Conservation (phyloP, 2,888 invertebrate species). For the Perizoma flavofasciatum region DNA sequence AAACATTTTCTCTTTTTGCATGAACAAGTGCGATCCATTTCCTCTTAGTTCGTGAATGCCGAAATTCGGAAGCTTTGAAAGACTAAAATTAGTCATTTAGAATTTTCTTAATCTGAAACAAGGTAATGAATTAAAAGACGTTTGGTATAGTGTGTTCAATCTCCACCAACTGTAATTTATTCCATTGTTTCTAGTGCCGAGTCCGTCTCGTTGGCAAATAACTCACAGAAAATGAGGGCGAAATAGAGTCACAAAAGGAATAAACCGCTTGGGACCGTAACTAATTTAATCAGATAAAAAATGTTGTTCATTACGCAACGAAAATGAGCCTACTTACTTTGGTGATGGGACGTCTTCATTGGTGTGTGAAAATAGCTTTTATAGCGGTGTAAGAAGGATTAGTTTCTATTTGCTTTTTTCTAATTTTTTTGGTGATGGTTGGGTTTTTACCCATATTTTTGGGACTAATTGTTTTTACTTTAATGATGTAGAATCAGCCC, state of each 20-base stretch:
- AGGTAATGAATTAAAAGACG: too few relatives aligned
- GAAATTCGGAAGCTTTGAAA: too few relatives aligned
- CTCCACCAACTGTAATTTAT: too few relatives aligned
- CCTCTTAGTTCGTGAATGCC: too few relatives aligned
- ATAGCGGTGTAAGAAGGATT: neutral
- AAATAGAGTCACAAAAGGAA: conserved; percentile 28
- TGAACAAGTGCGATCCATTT: too few relatives aligned
- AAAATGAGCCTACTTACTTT: conserved; percentile 21
- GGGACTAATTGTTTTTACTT: conserved; percentile 4
- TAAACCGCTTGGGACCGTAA: conserved; percentile 19
- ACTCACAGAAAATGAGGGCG: conserved; percentile 14
- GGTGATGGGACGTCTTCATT: neutral
- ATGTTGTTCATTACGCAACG: conserved; percentile 28
- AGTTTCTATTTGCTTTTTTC: neutral
- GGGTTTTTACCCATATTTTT: conserved; percentile 5
- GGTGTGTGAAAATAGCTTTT: conserved; percentile 9
- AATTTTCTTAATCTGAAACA: too few relatives aligned
- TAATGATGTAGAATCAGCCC: neutral
- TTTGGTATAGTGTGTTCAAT: too few relatives aligned
- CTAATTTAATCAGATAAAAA: conserved; percentile 38
- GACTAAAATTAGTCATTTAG: too few relatives aligned
- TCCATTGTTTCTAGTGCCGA: neutral
- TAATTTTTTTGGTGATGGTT: neutral
- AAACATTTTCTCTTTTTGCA: too few relatives aligned
- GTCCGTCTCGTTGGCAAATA: neutral